phyloP scores from a whole-genome alignment of 2,888 invertebrate genomes.

The Oithona nana region DNA sequence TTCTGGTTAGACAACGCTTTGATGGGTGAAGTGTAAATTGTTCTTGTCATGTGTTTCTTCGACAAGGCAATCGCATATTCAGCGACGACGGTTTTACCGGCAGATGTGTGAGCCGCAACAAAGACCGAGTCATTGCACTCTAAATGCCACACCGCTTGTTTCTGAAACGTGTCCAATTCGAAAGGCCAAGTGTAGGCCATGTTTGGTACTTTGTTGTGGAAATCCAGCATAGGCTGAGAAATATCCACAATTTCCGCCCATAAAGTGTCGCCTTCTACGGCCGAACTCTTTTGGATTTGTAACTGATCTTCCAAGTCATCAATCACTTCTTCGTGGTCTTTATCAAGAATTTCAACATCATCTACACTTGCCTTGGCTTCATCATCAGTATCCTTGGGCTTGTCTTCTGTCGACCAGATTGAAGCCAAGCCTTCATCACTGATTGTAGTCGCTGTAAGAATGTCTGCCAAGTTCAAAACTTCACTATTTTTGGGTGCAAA shows the following conservation, averaged over 20 bases:
- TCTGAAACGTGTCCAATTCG: slow-evolving; percentile 89
- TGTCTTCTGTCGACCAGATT: not conserved
- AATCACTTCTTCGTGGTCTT: not conserved
- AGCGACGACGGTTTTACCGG: slow-evolving; percentile 95
- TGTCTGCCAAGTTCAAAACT: not conserved
- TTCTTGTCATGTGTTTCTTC: slow-evolving; percentile 70
- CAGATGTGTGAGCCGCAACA: slow-evolving; percentile 97
- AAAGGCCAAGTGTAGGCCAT: slow-evolving; percentile 73
- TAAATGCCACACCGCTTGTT: slow-evolving; percentile 38
- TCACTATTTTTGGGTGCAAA: not conserved
- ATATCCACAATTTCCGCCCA: slow-evolving; percentile 79
- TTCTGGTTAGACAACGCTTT: slow-evolving; percentile 98
- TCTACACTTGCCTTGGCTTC: not conserved
- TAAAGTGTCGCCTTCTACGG: slow-evolving; percentile 28
- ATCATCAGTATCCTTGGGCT: not conserved
- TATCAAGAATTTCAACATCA: not conserved
- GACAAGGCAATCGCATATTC: slow-evolving; percentile 97
- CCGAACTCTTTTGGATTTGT: too few relatives aligned
- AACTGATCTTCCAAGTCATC: not conserved
- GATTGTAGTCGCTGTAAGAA: not conserved
- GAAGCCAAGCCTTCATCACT: not conserved
- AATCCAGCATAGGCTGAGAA: slow-evolving; percentile 53
- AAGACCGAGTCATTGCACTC: slow-evolving; percentile 59
- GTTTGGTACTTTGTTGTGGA: slow-evolving; percentile 54
- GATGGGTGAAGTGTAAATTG: slow-evolving; percentile 95